These are phyloP conservation scores for Euclidia mi DNA, from an alignment of 2,888 invertebrate species.

Conservation along the genomic window DNA sequence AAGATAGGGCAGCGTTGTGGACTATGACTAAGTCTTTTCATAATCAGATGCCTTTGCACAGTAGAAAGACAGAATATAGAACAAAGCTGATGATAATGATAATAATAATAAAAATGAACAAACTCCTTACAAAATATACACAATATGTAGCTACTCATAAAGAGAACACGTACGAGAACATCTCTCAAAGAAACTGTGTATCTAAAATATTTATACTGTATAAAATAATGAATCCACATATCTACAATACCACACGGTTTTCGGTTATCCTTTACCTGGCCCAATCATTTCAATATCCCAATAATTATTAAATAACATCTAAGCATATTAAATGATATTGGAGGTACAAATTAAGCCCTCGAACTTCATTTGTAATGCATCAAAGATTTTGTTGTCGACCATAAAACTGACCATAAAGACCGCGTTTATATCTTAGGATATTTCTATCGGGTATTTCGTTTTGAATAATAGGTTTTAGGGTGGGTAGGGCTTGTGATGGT, in stretches of 20 bases:
- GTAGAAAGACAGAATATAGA: too few relatives aligned
- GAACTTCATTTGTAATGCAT: constrained; percentile 20
- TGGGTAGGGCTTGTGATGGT: not conserved
- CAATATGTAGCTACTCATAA: too few relatives aligned
- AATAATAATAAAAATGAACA: too few relatives aligned
- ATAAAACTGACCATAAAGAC: constrained; percentile 15
- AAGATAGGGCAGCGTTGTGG: too few relatives aligned
- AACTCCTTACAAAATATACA: too few relatives aligned
- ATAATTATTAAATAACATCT: constrained; percentile 18
- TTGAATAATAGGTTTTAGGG: constrained; percentile 6
- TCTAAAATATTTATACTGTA: too few relatives aligned
- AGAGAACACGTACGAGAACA: too few relatives aligned
- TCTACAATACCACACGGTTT: not conserved
- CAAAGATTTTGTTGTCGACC: constrained; percentile 18
- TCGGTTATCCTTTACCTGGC: not conserved
- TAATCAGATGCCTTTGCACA: too few relatives aligned
- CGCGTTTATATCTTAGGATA: constrained; percentile 11
- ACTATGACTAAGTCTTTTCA: too few relatives aligned
- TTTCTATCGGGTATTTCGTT: constrained; percentile 6
- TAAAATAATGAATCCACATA: not conserved
- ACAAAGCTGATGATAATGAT: too few relatives aligned
- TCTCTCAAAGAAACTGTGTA: too few relatives aligned
- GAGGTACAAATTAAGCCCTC: constrained; percentile 16
- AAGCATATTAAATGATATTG: constrained; percentile 20
- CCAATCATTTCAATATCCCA: constrained; percentile 13